A percentile compares a stretch with the other conserved stretches of the same genome.
Evolutionary conservation across 2,113 vertebrate genomes (phyloP).

Genomic region (Rhagologus leucostigma): DNA sequence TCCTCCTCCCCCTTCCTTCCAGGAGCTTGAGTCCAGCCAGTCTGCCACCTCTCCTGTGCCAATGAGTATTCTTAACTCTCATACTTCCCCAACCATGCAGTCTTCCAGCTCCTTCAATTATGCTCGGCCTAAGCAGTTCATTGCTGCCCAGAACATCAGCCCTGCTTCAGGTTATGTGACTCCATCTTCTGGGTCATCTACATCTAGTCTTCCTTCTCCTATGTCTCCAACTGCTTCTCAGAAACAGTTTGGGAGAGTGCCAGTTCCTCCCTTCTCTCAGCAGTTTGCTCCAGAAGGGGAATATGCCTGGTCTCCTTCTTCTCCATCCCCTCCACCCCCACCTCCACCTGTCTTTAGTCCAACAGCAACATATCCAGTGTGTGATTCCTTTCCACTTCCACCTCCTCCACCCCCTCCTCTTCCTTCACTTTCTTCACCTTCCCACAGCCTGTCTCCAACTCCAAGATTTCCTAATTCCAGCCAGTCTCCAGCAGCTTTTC

Average conservation of each 20-base stretch:
- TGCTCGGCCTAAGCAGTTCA: slow-evolving; percentile 97
- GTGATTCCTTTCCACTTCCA: slow-evolving; percentile 78
- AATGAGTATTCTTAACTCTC: slow-evolving; percentile 78
- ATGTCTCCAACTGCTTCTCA: slow-evolving; percentile 84
- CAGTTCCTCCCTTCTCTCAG: slow-evolving; percentile 73
- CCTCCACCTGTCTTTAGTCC: slow-evolving; percentile 89
- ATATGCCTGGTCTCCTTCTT: slow-evolving; percentile 79
- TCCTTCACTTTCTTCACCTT: slow-evolving; percentile 65
- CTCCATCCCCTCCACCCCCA: slow-evolving; percentile 90
- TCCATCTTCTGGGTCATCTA: slow-evolving; percentile 87
- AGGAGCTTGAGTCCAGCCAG: slow-evolving; percentile 82
- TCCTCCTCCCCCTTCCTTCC: slow-evolving; percentile 88
- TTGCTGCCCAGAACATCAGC: slow-evolving; percentile 87
- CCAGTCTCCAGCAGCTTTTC: slow-evolving; percentile 88
- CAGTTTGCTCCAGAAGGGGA: slow-evolving; percentile 75
- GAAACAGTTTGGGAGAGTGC: slow-evolving; percentile 78
- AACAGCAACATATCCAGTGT: slow-evolving; percentile 30
- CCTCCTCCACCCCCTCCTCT: slow-evolving; percentile 81
- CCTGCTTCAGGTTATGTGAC: slow-evolving; percentile 79
- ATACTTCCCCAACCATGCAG: slow-evolving; percentile 84
- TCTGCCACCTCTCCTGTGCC: slow-evolving; percentile 63
- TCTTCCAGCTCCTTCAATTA: slow-evolving; percentile 94
- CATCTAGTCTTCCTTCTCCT: slow-evolving; percentile 87
- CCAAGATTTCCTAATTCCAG: slow-evolving; percentile 67
- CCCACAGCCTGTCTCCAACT: slow-evolving; percentile 64